phyloP scores from a whole-genome alignment of 2,113 vertebrate genomes.

The Sander vitreus region DNA sequence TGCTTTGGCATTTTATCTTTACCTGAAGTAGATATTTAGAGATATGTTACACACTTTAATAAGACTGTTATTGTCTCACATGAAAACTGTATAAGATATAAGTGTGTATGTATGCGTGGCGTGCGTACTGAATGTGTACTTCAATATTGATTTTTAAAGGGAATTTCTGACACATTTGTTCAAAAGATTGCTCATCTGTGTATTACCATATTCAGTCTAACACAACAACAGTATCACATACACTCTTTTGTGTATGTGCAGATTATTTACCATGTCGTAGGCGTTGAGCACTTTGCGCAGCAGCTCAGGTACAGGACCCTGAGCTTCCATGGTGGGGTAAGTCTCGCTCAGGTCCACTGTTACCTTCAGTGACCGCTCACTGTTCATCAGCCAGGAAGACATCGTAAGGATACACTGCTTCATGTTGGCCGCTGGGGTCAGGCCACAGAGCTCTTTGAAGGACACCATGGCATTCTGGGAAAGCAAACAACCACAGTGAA shows the following conservation, averaged over 20 bases:
- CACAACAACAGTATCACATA: neutral
- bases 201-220: neutral
- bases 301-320: conserved; percentile 90
- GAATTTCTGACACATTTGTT: conserved; percentile 1
- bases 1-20: conserved; percentile 27
- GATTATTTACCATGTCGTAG: conserved; percentile 87
- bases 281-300: conserved; percentile 92
- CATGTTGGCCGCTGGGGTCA: conserved; percentile 93
- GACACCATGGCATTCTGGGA: conserved; percentile 92
- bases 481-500: neutral
- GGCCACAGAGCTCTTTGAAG: conserved; percentile 94
- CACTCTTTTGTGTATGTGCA: neutral
- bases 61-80: neutral
- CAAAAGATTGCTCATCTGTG: neutral
- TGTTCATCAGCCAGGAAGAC: conserved; percentile 91
- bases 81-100: neutral
- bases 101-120: neutral
- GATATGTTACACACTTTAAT: neutral
- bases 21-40: neutral
- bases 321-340: conserved; percentile 92
- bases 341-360: conserved; percentile 90
- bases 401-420: conserved; percentile 95
- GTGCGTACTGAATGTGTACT: neutral
- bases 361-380: conserved; percentile 85
- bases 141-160: neutral